Percentiles rank a stretch among this genome's conserved stretches.
Conservation (phyloP, 1,140 invertebrate genomes). For the Caerostris darwini region DNA sequence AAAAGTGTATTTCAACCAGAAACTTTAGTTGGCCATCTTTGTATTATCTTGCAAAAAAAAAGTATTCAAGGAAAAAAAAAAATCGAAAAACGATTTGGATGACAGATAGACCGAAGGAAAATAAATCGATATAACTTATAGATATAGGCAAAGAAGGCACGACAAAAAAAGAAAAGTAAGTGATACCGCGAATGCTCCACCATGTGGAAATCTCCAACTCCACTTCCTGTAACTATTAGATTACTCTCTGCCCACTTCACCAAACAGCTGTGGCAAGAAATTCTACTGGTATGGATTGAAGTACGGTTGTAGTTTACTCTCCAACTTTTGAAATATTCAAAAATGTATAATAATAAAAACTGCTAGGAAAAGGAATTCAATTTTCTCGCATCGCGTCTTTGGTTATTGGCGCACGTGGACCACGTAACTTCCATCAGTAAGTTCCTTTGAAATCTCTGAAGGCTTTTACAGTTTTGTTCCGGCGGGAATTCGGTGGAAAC, state of each 20-base stretch:
- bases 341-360: background rate
- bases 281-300: background rate
- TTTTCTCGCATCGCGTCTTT: conserved; percentile 11
- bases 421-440: conserved; percentile 35
- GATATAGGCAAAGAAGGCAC: background rate
- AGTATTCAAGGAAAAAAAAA: background rate
- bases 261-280: background rate
- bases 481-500: background rate
- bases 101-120: background rate
- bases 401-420: conserved; percentile 7
- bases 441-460: background rate
- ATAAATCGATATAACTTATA: conserved; percentile 3
- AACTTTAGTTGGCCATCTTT: too few relatives aligned
- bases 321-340: conserved; percentile 61
- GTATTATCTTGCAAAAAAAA: too few relatives aligned
- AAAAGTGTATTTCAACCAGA: too few relatives aligned
- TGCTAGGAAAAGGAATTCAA: conserved; percentile 41
- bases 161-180: conserved; percentile 22
- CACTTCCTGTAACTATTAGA: conserved; percentile 3
- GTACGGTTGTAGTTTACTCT: conserved; percentile 45
- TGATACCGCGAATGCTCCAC: background rate
- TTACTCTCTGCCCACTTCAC: background rate
- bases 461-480: background rate
- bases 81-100: background rate
- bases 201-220: conserved; percentile 13